Evolutionary conservation across 92 coral and sea anemone genomes (phyloP), one percentile per base, ranked within the genome.

Genomic region (Epizoanthus fatuus): DNA sequence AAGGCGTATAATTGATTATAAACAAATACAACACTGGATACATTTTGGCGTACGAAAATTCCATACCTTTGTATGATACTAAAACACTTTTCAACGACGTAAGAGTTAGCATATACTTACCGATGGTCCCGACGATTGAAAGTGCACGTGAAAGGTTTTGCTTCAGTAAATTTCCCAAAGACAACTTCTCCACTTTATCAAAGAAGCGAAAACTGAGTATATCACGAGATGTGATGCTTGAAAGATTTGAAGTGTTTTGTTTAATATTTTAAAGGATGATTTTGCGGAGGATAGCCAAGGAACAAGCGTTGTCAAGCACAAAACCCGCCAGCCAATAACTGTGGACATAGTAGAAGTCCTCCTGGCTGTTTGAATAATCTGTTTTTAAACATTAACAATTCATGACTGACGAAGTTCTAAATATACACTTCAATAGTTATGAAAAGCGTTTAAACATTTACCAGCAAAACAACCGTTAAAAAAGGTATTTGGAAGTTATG

Each of bases 361-460:
- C 49, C 72, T 66, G 47, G 49, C 40, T 66, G 72, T 66, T 14
- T 66, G 44, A 39, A 62, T 62, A 62, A 66, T 66, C 72, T 38
- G 72, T 66, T 66, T 29, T 66, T 3, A 66, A 66, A 32, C 45
- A 66, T 66, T 66, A 66, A 66, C 44, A 66, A 66, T 66, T 66
- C 49, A 66, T 66, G 72, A 66, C 47, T 25, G 72, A 66, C 38
- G 10, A 6, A 66, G 16, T 37, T 66, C 72, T 32, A 66, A 66
- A 25, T 32, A 66, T 66, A 66, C 47, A 66, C 72, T 49, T 49
- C 53, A 49, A 49, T 49, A 10, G 53, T 49, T 49, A 49, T 8
- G 53, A 49, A 49, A 49, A 49, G 53, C 13, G 35, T 29, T 29
- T 29, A 29, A 29, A 29, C 1, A 29, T 29, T 29, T 29, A 29